Evolutionary conservation across 1,140 invertebrate genomes (phyloP).

Genomic region (Solenopsis invicta): DNA sequence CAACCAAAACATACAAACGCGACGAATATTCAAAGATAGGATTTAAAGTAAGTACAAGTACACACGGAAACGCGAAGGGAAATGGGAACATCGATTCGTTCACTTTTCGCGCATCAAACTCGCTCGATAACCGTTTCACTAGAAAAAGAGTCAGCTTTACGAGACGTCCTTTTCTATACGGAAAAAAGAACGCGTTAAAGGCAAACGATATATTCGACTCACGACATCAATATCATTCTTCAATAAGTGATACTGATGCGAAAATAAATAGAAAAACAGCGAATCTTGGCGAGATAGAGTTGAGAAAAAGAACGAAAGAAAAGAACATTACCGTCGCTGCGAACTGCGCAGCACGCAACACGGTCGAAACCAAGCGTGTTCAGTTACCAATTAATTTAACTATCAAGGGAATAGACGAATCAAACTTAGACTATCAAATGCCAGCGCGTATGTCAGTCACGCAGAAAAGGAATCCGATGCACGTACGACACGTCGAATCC

Average conservation of each 20-base stretch:
- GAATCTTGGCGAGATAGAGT: no score
- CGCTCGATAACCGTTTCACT: not conserved
- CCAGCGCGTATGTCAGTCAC: constrained; percentile 42
- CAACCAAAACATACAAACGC: not conserved
- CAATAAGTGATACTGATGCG: not conserved
- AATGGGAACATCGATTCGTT: constrained; percentile 8
- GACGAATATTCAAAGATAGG: constrained; percentile 24
- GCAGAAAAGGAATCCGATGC: constrained; percentile 46
- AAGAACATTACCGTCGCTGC: not conserved
- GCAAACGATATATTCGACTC: not conserved
- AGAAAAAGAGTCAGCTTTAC: not conserved
- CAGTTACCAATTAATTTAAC: constrained; percentile 14
- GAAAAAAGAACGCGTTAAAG: not conserved
- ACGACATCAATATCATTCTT: constrained; percentile 27
- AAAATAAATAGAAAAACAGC: not conserved
- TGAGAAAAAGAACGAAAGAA: no score
- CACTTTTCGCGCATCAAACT: constrained; percentile 1
- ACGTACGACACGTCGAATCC: constrained; percentile 20
- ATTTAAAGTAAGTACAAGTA: constrained; percentile 14
- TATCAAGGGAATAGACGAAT: not conserved
- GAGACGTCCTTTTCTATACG: no score
- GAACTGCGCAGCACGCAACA: not conserved
- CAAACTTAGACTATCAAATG: constrained; percentile 1
- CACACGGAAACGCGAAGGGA: not conserved
- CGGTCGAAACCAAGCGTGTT: not conserved